Conservation (phyloP, 2,113 vertebrate genomes). For the Pseudopodoces humilis region DNA sequence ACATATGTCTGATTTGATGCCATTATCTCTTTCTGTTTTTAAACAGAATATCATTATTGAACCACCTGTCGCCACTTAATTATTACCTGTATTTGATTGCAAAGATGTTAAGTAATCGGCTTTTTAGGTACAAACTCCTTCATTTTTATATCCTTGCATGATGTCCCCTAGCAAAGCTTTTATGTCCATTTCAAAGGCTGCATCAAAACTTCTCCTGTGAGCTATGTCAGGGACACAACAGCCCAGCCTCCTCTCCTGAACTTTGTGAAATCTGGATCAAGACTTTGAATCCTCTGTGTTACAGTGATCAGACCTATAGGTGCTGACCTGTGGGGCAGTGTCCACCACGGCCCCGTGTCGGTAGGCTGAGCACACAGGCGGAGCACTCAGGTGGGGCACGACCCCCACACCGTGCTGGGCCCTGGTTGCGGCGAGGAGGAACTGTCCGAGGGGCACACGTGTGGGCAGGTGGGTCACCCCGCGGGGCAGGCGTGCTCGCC, state of each 20-base stretch:
- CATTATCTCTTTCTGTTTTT: constrained; percentile 34
- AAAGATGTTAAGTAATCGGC: not conserved
- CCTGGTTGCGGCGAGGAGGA: fast-evolving
- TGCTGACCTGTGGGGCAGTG: not conserved
- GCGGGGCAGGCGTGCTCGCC: not conserved
- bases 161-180: not conserved
- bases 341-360: not conserved
- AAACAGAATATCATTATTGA: constrained; percentile 27
- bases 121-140: not conserved
- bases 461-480: not conserved
- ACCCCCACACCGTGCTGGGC: no score
- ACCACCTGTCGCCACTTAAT: constrained; percentile 37
- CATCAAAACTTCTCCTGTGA: not conserved
- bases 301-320: fast-evolving
- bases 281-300: not conserved
- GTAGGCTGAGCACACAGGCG: not conserved
- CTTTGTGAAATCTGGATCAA: not conserved
- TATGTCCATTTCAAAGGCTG: not conserved
- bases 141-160: not conserved
- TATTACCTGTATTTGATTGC: constrained; percentile 15
- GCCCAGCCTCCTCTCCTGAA: not conserved
- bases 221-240: not conserved
- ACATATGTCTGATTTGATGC: not conserved
- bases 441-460: not conserved
- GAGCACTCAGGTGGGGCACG: not conserved